A percentile compares a stretch with the other conserved stretches of the same genome.
Evolutionary conservation across 2,888 invertebrate species (phyloP).

Genomic region (Lobophora halterata): DNA sequence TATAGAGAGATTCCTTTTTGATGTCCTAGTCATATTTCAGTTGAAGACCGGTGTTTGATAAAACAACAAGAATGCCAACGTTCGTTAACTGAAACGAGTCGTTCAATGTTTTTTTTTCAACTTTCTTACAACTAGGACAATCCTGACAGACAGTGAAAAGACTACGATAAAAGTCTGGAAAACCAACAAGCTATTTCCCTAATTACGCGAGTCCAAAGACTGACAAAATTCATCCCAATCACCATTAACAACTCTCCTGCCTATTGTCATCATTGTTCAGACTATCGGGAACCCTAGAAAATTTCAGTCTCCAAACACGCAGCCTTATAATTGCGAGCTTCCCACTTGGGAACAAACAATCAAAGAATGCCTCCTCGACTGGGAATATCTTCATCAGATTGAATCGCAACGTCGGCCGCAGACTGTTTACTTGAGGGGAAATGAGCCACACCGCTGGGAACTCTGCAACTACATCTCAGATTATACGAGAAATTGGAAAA

Average conservation of each 20-base stretch:
- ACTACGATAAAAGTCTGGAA: too few relatives aligned
- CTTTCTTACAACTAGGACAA: too few relatives aligned
- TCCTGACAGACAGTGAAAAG: too few relatives aligned
- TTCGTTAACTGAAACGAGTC: too few relatives aligned
- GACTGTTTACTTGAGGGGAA: conserved; percentile 44
- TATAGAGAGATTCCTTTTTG: too few relatives aligned
- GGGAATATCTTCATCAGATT: conserved; percentile 34
- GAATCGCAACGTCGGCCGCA: conserved; percentile 40
- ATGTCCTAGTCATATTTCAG: too few relatives aligned
- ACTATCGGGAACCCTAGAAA: conserved; percentile 10
- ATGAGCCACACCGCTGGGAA: conserved; percentile 14
- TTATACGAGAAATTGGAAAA: conserved; percentile 18
- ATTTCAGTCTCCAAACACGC: conserved; percentile 11
- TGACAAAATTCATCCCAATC: conserved; percentile 21
- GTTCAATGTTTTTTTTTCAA: too few relatives aligned
- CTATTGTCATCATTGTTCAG: conserved; percentile 10
- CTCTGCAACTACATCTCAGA: conserved; percentile 3
- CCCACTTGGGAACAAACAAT: conserved; percentile 33
- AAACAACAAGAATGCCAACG: too few relatives aligned
- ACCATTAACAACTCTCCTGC: conserved; percentile 16
- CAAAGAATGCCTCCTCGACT: conserved; percentile 28
- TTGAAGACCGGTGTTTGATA: too few relatives aligned
- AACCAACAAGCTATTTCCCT: too few relatives aligned
- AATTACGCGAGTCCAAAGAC: conserved; percentile 8
- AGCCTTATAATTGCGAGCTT: conserved; percentile 30